Conservation (phyloP, 2,888 invertebrate genomes). For the Parasteatoda lunata region DNA sequence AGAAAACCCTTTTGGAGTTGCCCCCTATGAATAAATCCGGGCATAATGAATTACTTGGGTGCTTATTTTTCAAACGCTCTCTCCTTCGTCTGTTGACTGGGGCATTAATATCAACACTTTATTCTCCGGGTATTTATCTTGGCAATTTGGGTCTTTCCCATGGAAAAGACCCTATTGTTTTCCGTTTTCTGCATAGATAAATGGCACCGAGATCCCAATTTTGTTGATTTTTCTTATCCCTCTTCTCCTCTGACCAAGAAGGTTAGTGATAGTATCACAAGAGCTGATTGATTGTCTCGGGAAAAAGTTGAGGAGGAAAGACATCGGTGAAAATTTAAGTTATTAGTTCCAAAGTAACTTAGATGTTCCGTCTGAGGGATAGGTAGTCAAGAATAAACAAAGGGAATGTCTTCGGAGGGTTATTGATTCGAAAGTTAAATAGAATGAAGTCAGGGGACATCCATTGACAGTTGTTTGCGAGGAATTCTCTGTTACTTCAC, state of each 20-base stretch:
- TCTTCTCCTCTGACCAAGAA: neutral
- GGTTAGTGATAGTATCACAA: conserved; percentile 7
- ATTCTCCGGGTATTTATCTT: conserved; percentile 31
- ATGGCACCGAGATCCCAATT: neutral
- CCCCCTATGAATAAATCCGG: conserved; percentile 51
- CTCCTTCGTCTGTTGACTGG: conserved; percentile 5
- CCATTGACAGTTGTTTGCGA: neutral
- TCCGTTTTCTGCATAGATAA: conserved; percentile 12
- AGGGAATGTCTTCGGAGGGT: neutral
- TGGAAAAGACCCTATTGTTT: conserved; percentile 23
- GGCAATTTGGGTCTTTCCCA: conserved; percentile 13
- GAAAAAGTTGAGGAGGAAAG: neutral
- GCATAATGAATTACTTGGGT: conserved; percentile 46
- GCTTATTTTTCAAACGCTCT: conserved; percentile 29
- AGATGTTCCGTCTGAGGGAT: neutral
- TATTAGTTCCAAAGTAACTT: neutral
- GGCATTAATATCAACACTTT: conserved; percentile 56
- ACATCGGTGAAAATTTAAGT: neutral
- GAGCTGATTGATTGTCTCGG: neutral
- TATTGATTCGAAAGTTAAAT: conserved; percentile 1
- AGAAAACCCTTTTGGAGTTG: conserved; percentile 9
- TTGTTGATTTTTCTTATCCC: conserved; percentile 30
- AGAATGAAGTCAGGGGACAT: neutral
- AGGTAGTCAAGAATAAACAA: neutral
- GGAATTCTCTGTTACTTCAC: neutral